These are phyloP conservation scores for Condylura cristata DNA, from an alignment of 2,113 vertebrate genomes.

Conservation along the genomic window DNA sequence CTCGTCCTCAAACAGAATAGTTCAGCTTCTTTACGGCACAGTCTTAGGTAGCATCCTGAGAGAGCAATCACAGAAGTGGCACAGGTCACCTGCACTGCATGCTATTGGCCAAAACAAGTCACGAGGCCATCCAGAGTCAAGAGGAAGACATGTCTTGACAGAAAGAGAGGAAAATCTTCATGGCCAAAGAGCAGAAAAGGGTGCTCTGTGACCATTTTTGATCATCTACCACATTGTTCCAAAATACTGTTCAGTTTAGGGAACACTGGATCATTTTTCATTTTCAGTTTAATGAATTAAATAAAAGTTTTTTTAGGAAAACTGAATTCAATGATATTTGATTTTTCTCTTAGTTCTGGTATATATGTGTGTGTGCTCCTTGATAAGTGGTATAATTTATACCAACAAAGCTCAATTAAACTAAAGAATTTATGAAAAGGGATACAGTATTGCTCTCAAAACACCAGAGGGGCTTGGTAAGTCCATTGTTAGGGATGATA, in stretches of 20 bases:
- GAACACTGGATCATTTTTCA: neutral
- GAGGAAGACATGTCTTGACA: neutral
- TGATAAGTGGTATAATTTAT: neutral
- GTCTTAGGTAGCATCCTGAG: neutral
- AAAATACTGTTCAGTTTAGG: neutral
- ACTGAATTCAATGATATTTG: slow-evolving; percentile 18
- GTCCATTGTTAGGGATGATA: neutral
- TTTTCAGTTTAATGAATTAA: neutral
- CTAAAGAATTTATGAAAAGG: neutral
- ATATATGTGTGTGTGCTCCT: too few relatives aligned
- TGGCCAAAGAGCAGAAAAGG: neutral
- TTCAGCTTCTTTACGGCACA: neutral
- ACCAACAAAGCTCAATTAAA: neutral
- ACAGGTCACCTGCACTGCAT: neutral
- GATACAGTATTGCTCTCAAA: neutral
- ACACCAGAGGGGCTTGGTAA: neutral
- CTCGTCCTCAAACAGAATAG: neutral
- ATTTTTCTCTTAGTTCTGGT: neutral
- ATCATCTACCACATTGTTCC: neutral
- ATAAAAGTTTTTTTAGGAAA: neutral
- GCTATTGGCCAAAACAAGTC: neutral
- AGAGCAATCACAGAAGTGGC: neutral
- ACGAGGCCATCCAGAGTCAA: neutral
- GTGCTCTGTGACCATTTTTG: neutral
- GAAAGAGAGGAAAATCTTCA: neutral